A percentile compares a stretch with the other conserved stretches of the same genome.
Evolutionary conservation across 2,797 vertebrate genomes (phyloP).

Genomic region (Otolemur crassicaudatus): DNA sequence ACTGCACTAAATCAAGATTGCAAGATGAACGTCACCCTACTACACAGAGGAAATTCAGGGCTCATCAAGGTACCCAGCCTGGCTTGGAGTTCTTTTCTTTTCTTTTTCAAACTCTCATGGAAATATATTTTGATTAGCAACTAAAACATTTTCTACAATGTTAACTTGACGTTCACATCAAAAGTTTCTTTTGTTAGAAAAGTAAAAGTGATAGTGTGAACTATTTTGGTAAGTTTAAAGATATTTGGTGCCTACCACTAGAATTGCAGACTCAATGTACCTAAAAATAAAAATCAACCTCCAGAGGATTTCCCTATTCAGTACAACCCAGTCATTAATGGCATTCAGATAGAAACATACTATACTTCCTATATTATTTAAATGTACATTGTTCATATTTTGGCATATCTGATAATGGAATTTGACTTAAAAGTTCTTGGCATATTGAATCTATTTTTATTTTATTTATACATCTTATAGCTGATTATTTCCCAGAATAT

Average conservation of each 20-base stretch:
- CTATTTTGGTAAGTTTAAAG: not conserved
- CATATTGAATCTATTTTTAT: not conserved
- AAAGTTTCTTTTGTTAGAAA: not conserved
- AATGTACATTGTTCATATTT: not conserved
- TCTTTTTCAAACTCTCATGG: not conserved
- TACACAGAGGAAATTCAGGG: not conserved
- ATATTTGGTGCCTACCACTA: not conserved
- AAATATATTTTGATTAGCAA: not conserved
- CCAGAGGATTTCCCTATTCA: not conserved
- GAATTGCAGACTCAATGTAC: not conserved
- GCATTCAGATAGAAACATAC: not conserved
- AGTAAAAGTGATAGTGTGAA: not conserved
- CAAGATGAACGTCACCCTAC: not conserved
- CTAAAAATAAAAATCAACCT: conserved; percentile 1
- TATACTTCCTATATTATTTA: not conserved
- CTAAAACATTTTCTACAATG: not conserved
- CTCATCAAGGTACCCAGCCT: not conserved
- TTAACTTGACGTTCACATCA: not conserved
- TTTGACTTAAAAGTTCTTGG: conserved; percentile 16
- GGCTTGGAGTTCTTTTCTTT: not conserved
- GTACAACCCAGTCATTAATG: not conserved
- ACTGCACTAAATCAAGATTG: not conserved
- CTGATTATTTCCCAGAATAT: not conserved
- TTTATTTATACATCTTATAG: not conserved
- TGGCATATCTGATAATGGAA: not conserved